Conservation (phyloP, 2,113 vertebrate species). For the Amblyopsis rosae region DNA sequence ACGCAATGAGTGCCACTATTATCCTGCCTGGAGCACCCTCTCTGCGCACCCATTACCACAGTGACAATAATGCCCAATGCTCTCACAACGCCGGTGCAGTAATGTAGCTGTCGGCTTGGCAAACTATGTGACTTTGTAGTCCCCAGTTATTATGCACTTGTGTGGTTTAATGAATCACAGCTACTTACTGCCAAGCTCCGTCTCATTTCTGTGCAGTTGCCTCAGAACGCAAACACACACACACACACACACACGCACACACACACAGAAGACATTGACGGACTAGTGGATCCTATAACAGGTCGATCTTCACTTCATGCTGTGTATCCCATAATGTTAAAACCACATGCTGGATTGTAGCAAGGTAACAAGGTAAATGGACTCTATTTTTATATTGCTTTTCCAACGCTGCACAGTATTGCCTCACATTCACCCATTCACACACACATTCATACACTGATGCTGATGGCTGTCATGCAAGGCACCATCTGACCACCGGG, state of each 20-base stretch:
- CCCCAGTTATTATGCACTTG: slow-evolving; percentile 24
- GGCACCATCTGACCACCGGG: too few relatives aligned
- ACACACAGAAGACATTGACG: slow-evolving; percentile 1
- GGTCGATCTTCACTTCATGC: background rate
- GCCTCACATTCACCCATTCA: too few relatives aligned
- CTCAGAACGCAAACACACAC: too few relatives aligned
- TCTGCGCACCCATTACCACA: slow-evolving; percentile 46
- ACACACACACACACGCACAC: background rate
- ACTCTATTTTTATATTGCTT: too few relatives aligned
- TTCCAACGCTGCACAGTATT: too few relatives aligned
- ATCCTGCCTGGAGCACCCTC: slow-evolving; percentile 35
- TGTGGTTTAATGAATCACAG: slow-evolving; percentile 7
- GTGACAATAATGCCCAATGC: slow-evolving; percentile 33
- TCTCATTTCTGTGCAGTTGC: slow-evolving; percentile 8
- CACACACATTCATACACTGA: too few relatives aligned
- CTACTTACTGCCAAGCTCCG: background rate
- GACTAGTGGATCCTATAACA: slow-evolving; percentile 18
- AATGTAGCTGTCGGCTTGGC: slow-evolving; percentile 19
- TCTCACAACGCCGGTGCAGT: slow-evolving; percentile 14
- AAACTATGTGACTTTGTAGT: slow-evolving; percentile 26
- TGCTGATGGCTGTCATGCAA: too few relatives aligned
- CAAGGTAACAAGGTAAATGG: too few relatives aligned
- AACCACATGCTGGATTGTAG: background rate
- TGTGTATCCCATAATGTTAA: slow-evolving; percentile 4
- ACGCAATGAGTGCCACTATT: slow-evolving; percentile 50